These are phyloP conservation scores for Heliconius sara DNA, from an alignment of 2,888 invertebrate species.

Conservation along the genomic window DNA sequence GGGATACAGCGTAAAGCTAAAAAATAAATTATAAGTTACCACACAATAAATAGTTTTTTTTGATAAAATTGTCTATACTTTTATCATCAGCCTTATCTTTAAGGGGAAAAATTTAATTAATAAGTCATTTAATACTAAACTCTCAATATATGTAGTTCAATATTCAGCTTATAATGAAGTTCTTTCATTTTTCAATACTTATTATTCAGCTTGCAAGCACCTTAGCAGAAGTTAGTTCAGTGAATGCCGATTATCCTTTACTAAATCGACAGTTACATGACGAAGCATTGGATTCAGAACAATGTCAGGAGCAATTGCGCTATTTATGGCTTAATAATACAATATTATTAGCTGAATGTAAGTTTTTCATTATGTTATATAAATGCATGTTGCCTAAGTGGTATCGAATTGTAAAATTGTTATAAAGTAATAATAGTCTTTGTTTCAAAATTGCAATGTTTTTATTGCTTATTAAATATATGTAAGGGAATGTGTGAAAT, in stretches of 20 bases:
- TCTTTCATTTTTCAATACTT: neutral
- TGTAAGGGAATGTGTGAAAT: neutral
- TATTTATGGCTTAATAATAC: slow-evolving; percentile 56
- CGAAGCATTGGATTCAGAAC: slow-evolving; percentile 59
- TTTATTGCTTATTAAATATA: neutral
- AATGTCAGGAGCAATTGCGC: slow-evolving; percentile 62
- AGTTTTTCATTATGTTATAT: slow-evolving; percentile 53
- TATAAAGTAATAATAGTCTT: neutral
- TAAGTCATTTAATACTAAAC: neutral
- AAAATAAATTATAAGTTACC: neutral
- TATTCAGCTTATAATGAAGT: neutral
- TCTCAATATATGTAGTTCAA: neutral
- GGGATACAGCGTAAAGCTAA: no score
- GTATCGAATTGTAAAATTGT: neutral
- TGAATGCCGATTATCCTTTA: slow-evolving; percentile 12
- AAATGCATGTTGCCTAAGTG: neutral
- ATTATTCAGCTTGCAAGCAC: neutral
- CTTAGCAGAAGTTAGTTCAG: neutral
- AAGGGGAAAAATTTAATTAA: neutral
- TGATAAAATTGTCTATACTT: neutral
- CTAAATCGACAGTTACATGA: slow-evolving; percentile 61
- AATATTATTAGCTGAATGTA: slow-evolving; percentile 57
- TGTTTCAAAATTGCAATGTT: neutral
- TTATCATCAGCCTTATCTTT: neutral
- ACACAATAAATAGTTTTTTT: neutral